These are phyloP conservation scores for Charaxes varanes DNA, from an alignment of 1,140 invertebrate genomes.

Conservation along the genomic window DNA sequence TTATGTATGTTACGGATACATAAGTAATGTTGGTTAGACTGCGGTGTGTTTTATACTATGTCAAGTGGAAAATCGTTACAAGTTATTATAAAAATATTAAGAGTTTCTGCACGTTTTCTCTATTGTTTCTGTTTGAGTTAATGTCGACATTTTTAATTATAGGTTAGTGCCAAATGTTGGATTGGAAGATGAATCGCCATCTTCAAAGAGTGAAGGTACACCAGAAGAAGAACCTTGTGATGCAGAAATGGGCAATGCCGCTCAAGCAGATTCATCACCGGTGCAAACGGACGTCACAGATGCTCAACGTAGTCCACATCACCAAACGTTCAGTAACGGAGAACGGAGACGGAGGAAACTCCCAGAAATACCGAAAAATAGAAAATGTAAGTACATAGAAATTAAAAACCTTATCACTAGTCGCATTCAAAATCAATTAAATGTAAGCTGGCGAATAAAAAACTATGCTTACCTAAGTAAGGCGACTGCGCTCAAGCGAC, in stretches of 20 bases:
- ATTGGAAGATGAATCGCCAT: slow-evolving; percentile 84
- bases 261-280: slow-evolving; percentile 28
- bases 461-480: slow-evolving; percentile 8
- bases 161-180: slow-evolving; percentile 87
- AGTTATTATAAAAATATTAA: too few relatives aligned
- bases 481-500: neutral
- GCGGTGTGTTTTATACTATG: too few relatives aligned
- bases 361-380: slow-evolving; percentile 90
- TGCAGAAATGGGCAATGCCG: slow-evolving; percentile 22
- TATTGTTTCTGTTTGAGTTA: too few relatives aligned
- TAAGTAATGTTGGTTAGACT: too few relatives aligned
- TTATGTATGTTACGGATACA: too few relatives aligned
- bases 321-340: slow-evolving; percentile 60
- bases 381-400: slow-evolving; percentile 81
- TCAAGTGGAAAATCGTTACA: slow-evolving; percentile 1
- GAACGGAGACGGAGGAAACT: slow-evolving; percentile 85
- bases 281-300: slow-evolving; percentile 36
- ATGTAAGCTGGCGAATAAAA: slow-evolving; percentile 8
- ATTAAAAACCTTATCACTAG: too few relatives aligned
- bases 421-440: too few relatives aligned
- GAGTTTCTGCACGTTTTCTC: too few relatives aligned
- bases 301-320: slow-evolving; percentile 51
- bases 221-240: slow-evolving; percentile 54
- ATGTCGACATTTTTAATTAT: slow-evolving; percentile 10
- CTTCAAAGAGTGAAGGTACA: slow-evolving; percentile 81